These are phyloP conservation scores for Drosophila oshimai DNA, from an alignment of 1,140 invertebrate species.

Conservation along the genomic window DNA sequence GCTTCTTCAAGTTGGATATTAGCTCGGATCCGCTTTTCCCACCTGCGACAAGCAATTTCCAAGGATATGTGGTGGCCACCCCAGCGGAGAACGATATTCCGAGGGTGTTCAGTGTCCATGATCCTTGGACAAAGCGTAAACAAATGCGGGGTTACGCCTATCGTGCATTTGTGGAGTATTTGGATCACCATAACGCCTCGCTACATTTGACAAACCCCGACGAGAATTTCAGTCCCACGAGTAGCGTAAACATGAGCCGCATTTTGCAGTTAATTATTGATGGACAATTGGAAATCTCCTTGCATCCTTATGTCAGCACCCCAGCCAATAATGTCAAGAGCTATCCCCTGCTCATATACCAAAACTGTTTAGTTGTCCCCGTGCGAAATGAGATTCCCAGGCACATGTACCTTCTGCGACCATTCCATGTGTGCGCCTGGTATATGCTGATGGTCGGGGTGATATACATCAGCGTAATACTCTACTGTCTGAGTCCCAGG, in stretches of 20 bases:
- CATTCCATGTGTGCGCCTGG: conserved; percentile 47
- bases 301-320: conserved; percentile 62
- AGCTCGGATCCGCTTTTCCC: conserved; percentile 27
- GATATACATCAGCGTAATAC: conserved; percentile 30
- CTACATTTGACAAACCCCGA: conserved; percentile 50
- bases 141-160: conserved; percentile 58
- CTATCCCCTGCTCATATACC: conserved; percentile 55
- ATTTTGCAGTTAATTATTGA: conserved; percentile 46
- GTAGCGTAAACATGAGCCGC: conserved; percentile 54
- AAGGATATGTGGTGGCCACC: conserved; percentile 59
- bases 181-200: conserved; percentile 55
- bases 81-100: conserved; percentile 72
- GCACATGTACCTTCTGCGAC: conserved; percentile 60
- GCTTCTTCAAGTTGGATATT: conserved; percentile 9
- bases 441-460: conserved; percentile 30
- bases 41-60: conserved; percentile 4
- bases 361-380: conserved; percentile 64
- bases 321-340: conserved; percentile 51
- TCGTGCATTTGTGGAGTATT: conserved; percentile 58
- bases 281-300: conserved; percentile 46
- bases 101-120: conserved; percentile 48
- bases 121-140: conserved; percentile 12
- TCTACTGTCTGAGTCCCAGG: conserved; percentile 21
- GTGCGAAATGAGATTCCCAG: conserved; percentile 68
- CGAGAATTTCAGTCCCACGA: conserved; percentile 2